Percentiles rank a stretch among this genome's conserved stretches.
Evolutionary conservation across 2,888 invertebrate species (phyloP).

Genomic region (Morpho deidamia): DNA sequence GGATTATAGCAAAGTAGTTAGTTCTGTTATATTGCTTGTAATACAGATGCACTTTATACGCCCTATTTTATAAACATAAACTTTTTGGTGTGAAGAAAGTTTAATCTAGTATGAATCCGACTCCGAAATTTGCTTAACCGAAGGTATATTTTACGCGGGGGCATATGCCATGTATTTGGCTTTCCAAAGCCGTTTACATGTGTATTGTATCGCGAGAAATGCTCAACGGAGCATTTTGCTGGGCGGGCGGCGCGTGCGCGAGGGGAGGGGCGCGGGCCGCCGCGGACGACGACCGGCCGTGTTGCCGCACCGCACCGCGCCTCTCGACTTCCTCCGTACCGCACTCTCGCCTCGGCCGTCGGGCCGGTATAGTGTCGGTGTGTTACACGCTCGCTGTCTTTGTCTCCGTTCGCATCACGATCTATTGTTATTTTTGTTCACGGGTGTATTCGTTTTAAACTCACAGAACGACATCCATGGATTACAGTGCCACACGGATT

Average conservation of each 20-base stretch:
- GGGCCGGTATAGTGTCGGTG: conserved; percentile 40
- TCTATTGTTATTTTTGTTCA: conserved; percentile 59
- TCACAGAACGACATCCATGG: conserved; percentile 46
- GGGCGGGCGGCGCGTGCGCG: conserved; percentile 61
- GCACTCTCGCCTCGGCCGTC: conserved; percentile 61
- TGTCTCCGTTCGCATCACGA: conserved; percentile 51
- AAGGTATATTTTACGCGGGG: conserved; percentile 19
- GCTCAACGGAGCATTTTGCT: conserved; percentile 48
- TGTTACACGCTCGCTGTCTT: conserved; percentile 38
- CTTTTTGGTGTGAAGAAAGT: background rate
- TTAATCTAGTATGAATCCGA: conserved; percentile 9
- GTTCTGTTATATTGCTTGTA: too few species aligned
- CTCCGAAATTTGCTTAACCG: conserved; percentile 17
- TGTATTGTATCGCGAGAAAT: conserved; percentile 50
- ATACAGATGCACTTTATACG: too few species aligned
- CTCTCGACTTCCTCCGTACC: conserved; percentile 32
- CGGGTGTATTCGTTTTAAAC: conserved; percentile 33
- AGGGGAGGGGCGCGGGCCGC: conserved; percentile 44
- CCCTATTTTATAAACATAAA: too few species aligned
- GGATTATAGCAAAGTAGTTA: too few species aligned
- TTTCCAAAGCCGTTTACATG: conserved; percentile 57
- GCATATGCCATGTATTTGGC: conserved; percentile 39
- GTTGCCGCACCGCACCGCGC: conserved; percentile 31
- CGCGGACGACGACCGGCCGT: conserved; percentile 34
- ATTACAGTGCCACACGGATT: conserved; percentile 73